Percentiles rank a stretch among this genome's conserved stretches.
These are phyloP conservation scores for Glyphotaelius pellucidus DNA, from an alignment of 2,888 invertebrate genomes.

Conservation along the genomic window DNA sequence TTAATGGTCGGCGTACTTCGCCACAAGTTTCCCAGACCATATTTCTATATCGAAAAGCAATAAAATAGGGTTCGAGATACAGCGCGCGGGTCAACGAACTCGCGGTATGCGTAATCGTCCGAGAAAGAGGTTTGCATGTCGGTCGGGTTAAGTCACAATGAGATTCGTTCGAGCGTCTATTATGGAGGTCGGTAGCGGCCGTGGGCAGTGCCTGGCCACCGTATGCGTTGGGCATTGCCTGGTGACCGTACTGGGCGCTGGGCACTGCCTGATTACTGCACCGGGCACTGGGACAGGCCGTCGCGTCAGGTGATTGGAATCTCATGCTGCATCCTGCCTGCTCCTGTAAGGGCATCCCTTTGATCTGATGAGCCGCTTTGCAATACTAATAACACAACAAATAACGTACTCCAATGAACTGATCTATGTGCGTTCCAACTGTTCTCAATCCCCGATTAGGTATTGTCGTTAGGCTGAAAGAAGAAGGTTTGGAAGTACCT, in stretches of 20 bases:
- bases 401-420: too few relatives aligned
- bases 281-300: background rate
- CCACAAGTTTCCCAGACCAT: background rate
- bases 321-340: slow-evolving; percentile 48
- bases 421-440: too few relatives aligned
- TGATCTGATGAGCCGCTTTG: slow-evolving; percentile 4
- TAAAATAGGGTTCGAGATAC: background rate
- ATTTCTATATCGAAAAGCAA: background rate
- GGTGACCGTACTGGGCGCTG: background rate
- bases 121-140: slow-evolving; percentile 19
- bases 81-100: background rate
- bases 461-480: too few relatives aligned
- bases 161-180: slow-evolving; percentile 5
- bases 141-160: slow-evolving; percentile 29
- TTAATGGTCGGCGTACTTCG: background rate
- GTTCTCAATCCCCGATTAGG: too few relatives aligned
- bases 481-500: too few relatives aligned
- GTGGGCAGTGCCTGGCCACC: slow-evolving; percentile 4
- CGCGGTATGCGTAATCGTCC: slow-evolving; percentile 29
- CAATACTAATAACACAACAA: background rate
- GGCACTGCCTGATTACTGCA: background rate
- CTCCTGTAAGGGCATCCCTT: slow-evolving; percentile 29
- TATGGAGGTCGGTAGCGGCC: slow-evolving; percentile 19
- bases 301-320: slow-evolving; percentile 48
- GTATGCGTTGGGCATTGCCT: background rate